These are phyloP conservation scores for Cynocephalus volans DNA, from an alignment of 2,113 vertebrate genomes.

Conservation along the genomic window DNA sequence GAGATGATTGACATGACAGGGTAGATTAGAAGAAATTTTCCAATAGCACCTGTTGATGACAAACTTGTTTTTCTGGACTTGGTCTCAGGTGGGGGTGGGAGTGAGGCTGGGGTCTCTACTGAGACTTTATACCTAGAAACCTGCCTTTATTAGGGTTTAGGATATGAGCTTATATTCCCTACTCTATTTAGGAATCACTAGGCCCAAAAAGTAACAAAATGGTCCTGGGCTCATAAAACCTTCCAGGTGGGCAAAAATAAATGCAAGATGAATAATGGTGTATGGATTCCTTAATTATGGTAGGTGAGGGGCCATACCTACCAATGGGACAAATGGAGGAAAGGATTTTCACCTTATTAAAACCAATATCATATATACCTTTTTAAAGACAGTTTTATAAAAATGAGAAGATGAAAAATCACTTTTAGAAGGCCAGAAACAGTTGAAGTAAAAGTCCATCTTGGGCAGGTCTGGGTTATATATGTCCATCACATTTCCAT, in stretches of 20 bases:
- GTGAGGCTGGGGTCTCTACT: neutral
- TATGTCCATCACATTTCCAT: neutral
- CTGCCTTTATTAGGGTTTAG: neutral
- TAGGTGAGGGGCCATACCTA: neutral
- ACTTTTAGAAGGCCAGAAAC: neutral
- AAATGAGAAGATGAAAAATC: neutral
- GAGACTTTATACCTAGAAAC: neutral
- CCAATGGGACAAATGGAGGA: neutral
- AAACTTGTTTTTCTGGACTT: neutral
- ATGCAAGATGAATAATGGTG: neutral
- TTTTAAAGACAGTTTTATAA: neutral
- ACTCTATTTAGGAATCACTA: slow-evolving; percentile 7
- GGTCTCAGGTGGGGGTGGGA: neutral
- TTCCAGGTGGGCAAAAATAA: slow-evolving; percentile 11
- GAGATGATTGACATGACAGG: neutral
- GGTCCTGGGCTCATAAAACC: neutral
- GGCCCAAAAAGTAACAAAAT: neutral
- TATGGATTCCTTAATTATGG: neutral
- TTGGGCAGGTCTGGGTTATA: neutral
- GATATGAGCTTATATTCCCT: neutral
- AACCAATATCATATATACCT: neutral
- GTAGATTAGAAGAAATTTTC: neutral
- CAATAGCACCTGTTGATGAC: neutral
- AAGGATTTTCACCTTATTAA: neutral
- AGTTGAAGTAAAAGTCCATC: neutral